These are phyloP conservation scores for Pan troglodytes DNA, from an alignment of 2,113 vertebrate genomes.

Conservation along the genomic window NHGRI_mPanTro3-v2.1_pri NC_072418.2:47350501-47351000, in stretches of 20 bases:
- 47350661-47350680: neutral
- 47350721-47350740: neutral
- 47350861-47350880: neutral
- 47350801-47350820: neutral
- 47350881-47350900: neutral
- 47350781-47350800: neutral
- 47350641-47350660: neutral
- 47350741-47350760: neutral
- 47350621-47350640: too few relatives aligned
- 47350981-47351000: too few relatives aligned
- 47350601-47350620: too few relatives aligned
- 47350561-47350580: too few relatives aligned
- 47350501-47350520: neutral
- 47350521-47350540: too few relatives aligned
- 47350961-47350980: too few relatives aligned
- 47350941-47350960: too few relatives aligned
- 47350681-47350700: neutral
- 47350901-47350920: too few relatives aligned
- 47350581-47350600: too few relatives aligned
- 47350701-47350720: neutral
- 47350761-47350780: neutral
- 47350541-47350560: too few relatives aligned
- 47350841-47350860: neutral
- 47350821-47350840: neutral
- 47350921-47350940: too few relatives aligned